Evolutionary conservation across 1,140 invertebrate genomes (phyloP).

Genomic region (Oreohelix idahoensis): DNA sequence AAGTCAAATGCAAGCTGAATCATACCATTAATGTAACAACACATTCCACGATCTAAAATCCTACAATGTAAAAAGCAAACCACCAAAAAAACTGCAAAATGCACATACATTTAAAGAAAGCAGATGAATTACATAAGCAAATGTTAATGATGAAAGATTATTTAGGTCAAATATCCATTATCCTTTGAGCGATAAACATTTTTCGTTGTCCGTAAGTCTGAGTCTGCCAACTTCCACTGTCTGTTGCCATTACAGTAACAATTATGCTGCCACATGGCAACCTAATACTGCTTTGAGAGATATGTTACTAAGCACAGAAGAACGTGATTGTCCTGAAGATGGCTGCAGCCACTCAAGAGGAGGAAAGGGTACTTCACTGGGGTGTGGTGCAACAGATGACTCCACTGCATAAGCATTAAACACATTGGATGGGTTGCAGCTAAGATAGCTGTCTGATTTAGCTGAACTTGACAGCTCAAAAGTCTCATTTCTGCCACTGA

Average conservation of each 20-base stretch:
- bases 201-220: conserved; percentile 32
- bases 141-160: not conserved
- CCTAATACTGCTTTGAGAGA: conserved; percentile 11
- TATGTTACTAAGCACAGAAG: not conserved
- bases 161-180: not conserved
- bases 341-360: conserved; percentile 28
- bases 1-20: no score
- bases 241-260: not conserved
- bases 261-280: conserved; percentile 27
- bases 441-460: conserved; percentile 24
- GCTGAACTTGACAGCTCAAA: conserved; percentile 11
- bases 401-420: conserved; percentile 35
- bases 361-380: conserved; percentile 26
- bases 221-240: not conserved
- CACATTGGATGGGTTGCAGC: not conserved
- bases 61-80: not conserved
- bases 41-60: not conserved
- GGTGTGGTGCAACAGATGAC: conserved; percentile 28
- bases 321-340: not conserved
- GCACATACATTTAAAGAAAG: not conserved
- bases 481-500: not conserved
- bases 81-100: not conserved
- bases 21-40: no score
- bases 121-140: conserved; percentile 6
- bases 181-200: conserved; percentile 1